Evolutionary conservation across 2,888 invertebrate genomes (phyloP), one percentile per base, ranked within the genome.

Genomic region (Hirtodrosophila alboralis): DNA sequence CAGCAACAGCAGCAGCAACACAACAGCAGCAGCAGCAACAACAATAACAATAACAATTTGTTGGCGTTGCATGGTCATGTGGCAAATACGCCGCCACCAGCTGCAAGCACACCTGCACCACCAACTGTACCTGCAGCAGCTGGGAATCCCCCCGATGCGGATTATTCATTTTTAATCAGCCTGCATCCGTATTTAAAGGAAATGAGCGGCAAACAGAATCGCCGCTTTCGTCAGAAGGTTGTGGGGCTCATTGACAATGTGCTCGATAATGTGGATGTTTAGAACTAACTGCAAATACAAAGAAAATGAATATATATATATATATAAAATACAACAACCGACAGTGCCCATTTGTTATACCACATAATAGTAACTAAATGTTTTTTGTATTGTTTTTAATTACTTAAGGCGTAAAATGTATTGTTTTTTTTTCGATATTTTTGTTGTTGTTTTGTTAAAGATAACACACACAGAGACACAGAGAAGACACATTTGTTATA

Each of bases 151-250:
- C 84, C 88, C 13, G 88, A 88, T 65, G 88, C 89, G 44, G 88
- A 88, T 56, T 89, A 87, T 73, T 87, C 81, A 52, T 88, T 88
- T 75, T 69, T 88, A 56, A 89, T 89, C 60, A 88, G 88, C 64
- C 78, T 88, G 68, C 85, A 86, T 79, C 88, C 88, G 49, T 88
- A 83, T 75, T 64, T 88, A 12, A 89, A 83, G 66, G 88, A 88
- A 68, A 88, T 88, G 88, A 80, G 71, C 18, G 89, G 88, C 44
- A 88, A 89, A 52, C 89, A 88, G 69, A 89, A 87, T 66, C 86
- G 89, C 6, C 84, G 89, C 34, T 88, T 88, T 71, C 84, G 87
- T 10, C 89, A 89, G 54, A 88, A 88, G 51, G 88, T 89, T 9
- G 72, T 89, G 6, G 89, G 78, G 1, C 78, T 88, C 13, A 88